Base-by-base conservation (phyloP, 2,888 invertebrate species). In the Apotomis capreana region DNA sequence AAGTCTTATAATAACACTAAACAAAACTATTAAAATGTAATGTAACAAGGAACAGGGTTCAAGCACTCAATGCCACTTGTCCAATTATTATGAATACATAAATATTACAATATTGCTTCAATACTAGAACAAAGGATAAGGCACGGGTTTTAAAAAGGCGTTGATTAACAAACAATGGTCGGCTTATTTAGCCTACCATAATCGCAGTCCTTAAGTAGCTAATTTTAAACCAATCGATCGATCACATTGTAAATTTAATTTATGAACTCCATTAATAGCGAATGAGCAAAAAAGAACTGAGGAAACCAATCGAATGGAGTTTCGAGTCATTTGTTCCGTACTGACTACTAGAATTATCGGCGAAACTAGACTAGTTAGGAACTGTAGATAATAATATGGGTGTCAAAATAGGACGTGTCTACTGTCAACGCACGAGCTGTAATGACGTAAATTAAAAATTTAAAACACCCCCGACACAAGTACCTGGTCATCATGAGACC, bases 161-260 rank as follows among this genome's bases (percentile, higher is more conserved):
- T 62, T 52, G 67, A 71, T 71, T 71, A 68, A 68, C 71, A 71
- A 62, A 71, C 71, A 71, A 71, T 71, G 13, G 67, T 40, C 10
- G 12, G 65, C 52, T 52, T 68, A 62, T 68, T 68, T 57, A 26
- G 37, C 57, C 40, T 9, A 37, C 55, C 60, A 49, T 62, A 69
- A 69, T 62, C 55, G 57, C 49, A 15, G 15, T 4, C 61, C 55
- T 15, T 61, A 67, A 63, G 15, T 9, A 62, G 71, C 49, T 71
- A 52, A 57, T 55, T 68, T 44, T 57, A 58, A 49, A 69, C 55
- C 57, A 49, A 62, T 68, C 46, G 54, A 55, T n/a, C 26, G 46
- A 44, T 5, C 44, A 44, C 65, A 36, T 15, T 55, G 37, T 37
- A 5, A 54, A 49, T 49, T 40, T 63, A 37, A 26, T 40, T 5